Conservation (phyloP, 1,140 invertebrate genomes). For the Panagrolaimus sp. region DNA sequence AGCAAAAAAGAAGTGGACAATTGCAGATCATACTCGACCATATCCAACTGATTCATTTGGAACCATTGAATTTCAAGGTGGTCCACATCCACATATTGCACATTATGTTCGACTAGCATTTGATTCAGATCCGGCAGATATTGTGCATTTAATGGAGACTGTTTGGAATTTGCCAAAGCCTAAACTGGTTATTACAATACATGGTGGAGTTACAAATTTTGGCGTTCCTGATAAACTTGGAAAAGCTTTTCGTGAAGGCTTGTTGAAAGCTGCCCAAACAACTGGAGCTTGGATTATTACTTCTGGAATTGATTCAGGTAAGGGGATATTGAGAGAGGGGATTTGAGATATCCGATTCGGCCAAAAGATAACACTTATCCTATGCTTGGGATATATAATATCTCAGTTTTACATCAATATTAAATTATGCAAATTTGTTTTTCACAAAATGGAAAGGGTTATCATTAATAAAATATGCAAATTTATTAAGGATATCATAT, state of each 20-base stretch:
- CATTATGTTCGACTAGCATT: conserved; percentile 84
- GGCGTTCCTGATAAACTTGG: conserved; percentile 76
- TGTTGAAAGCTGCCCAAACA: conserved; percentile 89
- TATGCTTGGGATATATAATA: too few species aligned
- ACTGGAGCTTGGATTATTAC: conserved; percentile 88
- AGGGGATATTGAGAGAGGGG: too few species aligned
- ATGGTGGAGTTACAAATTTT: conserved; percentile 91
- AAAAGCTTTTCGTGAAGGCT: conserved; percentile 83
- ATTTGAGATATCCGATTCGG: too few species aligned
- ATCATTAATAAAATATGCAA: too few species aligned
- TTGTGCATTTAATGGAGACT: conserved; percentile 81
- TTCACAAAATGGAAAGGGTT: too few species aligned
- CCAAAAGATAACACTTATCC: too few species aligned
- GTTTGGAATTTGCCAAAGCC: conserved; percentile 90
- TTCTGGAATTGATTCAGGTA: not conserved
- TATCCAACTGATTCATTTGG: conserved; percentile 81
- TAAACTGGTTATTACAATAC: conserved; percentile 89
- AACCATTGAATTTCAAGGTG: conserved; percentile 88
- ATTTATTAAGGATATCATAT: too few species aligned
- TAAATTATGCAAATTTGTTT: too few species aligned
- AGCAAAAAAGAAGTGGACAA: conserved; percentile 28
- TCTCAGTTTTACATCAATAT: too few species aligned
- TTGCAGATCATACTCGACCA: conserved; percentile 32
- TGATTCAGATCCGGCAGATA: conserved; percentile 82
- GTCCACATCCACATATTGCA: conserved; percentile 42